Evolutionary conservation across 2,797 vertebrate genomes (phyloP).

Genomic region (Petrocephalus schoutedeni): DNA sequence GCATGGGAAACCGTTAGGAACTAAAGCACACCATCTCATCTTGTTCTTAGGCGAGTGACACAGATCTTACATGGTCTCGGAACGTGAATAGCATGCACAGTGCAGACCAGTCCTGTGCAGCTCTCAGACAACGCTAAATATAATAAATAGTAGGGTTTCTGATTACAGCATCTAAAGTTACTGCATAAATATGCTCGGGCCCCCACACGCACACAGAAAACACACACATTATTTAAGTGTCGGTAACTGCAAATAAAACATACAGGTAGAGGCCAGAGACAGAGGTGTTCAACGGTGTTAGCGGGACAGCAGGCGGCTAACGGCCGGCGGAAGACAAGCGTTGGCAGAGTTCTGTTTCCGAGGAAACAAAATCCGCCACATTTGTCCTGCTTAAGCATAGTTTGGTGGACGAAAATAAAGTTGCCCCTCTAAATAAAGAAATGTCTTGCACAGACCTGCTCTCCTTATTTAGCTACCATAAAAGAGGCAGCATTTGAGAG

Average conservation of each 20-base stretch:
- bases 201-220: not conserved
- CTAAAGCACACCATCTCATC: not conserved
- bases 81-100: not conserved
- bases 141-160: not conserved
- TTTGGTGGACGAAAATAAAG: not conserved
- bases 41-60: not conserved
- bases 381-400: not conserved
- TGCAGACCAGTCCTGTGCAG: not conserved
- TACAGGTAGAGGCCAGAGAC: not conserved
- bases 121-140: not conserved
- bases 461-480: conserved; percentile 46
- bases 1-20: not conserved
- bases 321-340: not conserved
- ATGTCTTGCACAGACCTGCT: conserved; percentile 26
- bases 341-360: not conserved
- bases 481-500: conserved; percentile 43
- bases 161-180: not conserved
- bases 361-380: not conserved
- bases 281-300: not conserved
- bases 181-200: not conserved
- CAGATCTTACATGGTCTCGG: not conserved
- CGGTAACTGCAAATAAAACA: not conserved
- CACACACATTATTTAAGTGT: not conserved
- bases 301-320: not conserved
- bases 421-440: not conserved